phyloP scores from a whole-genome alignment of 2,113 vertebrate species.

The Hyla sarda region DNA sequence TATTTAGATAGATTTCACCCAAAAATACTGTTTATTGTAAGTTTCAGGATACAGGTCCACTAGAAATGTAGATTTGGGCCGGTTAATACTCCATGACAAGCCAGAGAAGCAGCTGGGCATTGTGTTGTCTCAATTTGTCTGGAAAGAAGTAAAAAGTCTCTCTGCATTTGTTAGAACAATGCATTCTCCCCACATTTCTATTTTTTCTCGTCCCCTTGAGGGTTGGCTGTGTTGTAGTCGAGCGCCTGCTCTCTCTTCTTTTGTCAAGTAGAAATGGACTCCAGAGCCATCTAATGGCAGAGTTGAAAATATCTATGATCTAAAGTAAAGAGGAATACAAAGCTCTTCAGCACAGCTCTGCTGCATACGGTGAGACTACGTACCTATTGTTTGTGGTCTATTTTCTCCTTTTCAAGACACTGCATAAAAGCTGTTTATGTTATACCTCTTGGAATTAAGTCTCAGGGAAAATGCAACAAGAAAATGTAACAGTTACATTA shows the following conservation, averaged over 20 bases:
- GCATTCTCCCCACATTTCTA: background rate
- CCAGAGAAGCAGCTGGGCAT: background rate
- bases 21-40: background rate
- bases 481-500: no score
- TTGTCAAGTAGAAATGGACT: conserved; percentile 25
- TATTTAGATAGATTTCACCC: background rate
- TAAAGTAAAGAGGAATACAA: background rate
- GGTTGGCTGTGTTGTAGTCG: background rate
- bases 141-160: background rate
- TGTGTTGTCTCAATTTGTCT: background rate
- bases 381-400: no score
- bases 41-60: background rate
- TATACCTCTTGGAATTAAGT: no score
- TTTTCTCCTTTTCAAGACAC: no score
- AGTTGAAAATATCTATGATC: conserved; percentile 9
- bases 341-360: background rate
- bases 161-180: conserved; percentile 12
- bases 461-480: no score
- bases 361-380: background rate
- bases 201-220: background rate
- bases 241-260: background rate
- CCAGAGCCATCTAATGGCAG: conserved; percentile 56
- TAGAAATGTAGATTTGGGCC: background rate
- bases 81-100: background rate
- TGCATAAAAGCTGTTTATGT: no score